phyloP scores from a whole-genome alignment of 1,140 invertebrate genomes.

The Physella acuta region DNA sequence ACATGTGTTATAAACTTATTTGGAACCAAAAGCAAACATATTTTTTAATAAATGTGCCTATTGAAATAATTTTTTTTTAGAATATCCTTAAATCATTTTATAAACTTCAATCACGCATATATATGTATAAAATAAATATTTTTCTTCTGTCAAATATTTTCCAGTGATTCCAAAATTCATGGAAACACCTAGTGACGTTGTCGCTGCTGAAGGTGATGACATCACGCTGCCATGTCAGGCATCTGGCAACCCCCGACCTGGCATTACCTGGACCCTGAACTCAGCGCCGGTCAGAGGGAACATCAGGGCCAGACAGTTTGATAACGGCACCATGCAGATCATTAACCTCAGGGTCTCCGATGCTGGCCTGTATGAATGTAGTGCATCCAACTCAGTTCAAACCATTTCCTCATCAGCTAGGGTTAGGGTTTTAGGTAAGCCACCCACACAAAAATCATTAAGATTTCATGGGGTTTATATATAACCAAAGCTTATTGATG shows the following conservation, averaged over 20 bases:
- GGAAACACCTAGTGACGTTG: slow-evolving; percentile 49
- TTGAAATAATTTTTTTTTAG: not conserved
- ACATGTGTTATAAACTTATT: no score
- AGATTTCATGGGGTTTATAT: no score
- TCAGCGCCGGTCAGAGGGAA: slow-evolving; percentile 26
- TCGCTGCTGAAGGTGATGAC: slow-evolving; percentile 60
- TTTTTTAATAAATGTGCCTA: not conserved
- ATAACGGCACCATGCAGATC: slow-evolving; percentile 70
- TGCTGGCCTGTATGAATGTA: slow-evolving; percentile 73
- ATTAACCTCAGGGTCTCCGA: slow-evolving; percentile 66
- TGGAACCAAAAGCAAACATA: no score
- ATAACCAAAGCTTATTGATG: no score
- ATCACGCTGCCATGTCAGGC: slow-evolving; percentile 69
- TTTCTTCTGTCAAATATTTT: not conserved
- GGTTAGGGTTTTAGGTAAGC: slow-evolving; percentile 69
- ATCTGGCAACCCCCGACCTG: slow-evolving; percentile 68
- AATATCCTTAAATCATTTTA: no score
- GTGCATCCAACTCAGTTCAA: slow-evolving; percentile 71
- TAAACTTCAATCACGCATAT: not conserved
- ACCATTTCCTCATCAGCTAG: slow-evolving; percentile 69
- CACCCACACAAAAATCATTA: no score
- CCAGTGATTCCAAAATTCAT: slow-evolving; percentile 45
- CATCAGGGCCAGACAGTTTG: slow-evolving; percentile 27
- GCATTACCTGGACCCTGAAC: slow-evolving; percentile 70
- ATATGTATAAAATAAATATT: not conserved